Conservation (phyloP, 2,113 vertebrate genomes). For the Pseudopodoces humilis region DNA sequence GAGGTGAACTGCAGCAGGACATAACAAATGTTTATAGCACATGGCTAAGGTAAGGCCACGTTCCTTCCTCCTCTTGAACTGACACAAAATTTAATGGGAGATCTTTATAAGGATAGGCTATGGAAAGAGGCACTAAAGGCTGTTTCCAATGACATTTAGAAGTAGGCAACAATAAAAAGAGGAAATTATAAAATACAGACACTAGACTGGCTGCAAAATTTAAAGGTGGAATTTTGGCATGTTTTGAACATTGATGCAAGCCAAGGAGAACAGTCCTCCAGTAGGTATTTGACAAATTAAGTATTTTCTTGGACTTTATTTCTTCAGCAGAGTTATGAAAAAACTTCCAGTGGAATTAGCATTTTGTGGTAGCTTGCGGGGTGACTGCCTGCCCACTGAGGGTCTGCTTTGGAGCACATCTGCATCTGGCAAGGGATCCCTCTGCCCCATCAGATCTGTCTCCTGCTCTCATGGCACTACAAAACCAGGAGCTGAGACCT, state of each 20-base stretch:
- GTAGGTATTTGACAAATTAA: constrained; percentile 25
- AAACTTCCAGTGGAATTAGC: neutral
- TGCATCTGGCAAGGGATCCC: neutral
- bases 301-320: constrained; percentile 17
- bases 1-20: neutral
- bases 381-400: neutral
- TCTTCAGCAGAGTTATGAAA: neutral
- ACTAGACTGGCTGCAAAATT: neutral
- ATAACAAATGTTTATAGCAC: constrained; percentile 12
- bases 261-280: neutral
- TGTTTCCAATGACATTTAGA: neutral
- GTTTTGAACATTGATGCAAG: neutral
- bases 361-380: neutral
- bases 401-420: neutral
- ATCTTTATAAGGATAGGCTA: neutral
- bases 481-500: neutral
- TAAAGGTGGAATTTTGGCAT: neutral
- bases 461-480: fast-evolving
- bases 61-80: neutral
- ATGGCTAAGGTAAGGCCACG: neutral
- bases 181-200: neutral
- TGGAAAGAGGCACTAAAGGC: neutral
- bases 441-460: neutral
- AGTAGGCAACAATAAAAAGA: neutral
- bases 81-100: constrained; percentile 13